Base-by-base conservation (phyloP, 2,113 vertebrate genomes). In the Ammospiza caudacuta region DNA sequence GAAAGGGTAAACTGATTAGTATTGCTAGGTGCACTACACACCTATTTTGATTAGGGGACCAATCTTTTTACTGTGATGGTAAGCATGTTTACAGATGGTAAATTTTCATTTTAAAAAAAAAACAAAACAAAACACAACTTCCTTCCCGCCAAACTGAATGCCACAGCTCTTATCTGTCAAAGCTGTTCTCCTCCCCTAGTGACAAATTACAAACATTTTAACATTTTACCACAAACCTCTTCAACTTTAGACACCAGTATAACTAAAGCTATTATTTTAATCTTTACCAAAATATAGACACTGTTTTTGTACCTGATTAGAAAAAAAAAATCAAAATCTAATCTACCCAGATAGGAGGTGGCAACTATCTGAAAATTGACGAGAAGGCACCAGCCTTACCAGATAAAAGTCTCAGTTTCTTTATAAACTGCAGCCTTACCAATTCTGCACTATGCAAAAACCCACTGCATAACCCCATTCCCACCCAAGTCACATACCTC, bases 121-220 rank as follows among this genome's bases (percentile, higher is more conserved):
- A 31, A 22, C 23, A 28, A 51, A 79, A 6, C 6, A 29, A 7
- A 52, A 11, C 10, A 22, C 10, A 31, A 4, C 1, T 23, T 63
- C 5, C 7, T 9, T 9, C 4, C 27, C 22, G 13, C 3, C 12
- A 58, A 47, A 73, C 0, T 17, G 11, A 64, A 51, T 0, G 3
- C 14, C 6, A 14, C 18, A 70, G 5, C 2, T 76, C 22, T 25
- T 35, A 23, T 22, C 12, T 20, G 2, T 52, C 66, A 18, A 24
- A 66, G 18, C 2, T 74, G 2, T 72, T 84, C 8, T 69, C 15
- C 15, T 29, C 13, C 20, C 2, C 6, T 67, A 23, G 23, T 28
- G 16, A 16, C 9, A 31, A 68, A 73, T 43, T 75, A 18, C 11
- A 7, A 85, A 46, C 9, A 5, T 51, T 67, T 49, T 6, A 25